Percentiles rank a stretch among this genome's conserved stretches.
These are phyloP conservation scores for Matsumurasca onukii DNA, from an alignment of 1,140 invertebrate species.

Conservation along the genomic window DNA sequence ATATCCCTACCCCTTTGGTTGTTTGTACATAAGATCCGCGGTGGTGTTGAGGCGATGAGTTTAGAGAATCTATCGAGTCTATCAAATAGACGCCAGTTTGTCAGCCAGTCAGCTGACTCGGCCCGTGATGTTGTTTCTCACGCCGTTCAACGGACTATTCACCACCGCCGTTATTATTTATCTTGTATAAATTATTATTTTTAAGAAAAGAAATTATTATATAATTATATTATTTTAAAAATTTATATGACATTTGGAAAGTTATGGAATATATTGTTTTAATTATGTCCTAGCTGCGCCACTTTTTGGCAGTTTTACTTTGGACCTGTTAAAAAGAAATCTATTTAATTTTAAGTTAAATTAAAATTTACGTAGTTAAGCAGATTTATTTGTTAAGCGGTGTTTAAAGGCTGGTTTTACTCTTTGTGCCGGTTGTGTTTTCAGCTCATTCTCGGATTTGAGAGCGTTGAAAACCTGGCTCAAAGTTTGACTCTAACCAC, in stretches of 20 bases:
- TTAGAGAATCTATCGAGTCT: conserved; percentile 32
- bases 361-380: conserved; percentile 37
- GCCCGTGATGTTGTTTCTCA: conserved; percentile 1
- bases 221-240: conserved; percentile 34
- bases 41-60: not conserved
- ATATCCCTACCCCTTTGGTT: conserved; percentile 37
- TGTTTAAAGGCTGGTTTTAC: not conserved
- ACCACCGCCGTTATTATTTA: conserved; percentile 24
- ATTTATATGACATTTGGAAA: conserved; percentile 33
- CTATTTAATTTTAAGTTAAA: conserved; percentile 41
- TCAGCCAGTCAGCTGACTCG: not conserved
- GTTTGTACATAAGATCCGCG: conserved; percentile 34
- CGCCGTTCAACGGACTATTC: not conserved
- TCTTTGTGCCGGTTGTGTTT: conserved; percentile 23
- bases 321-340: conserved; percentile 30
- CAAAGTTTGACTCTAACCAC: conserved; percentile 36
- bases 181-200: conserved; percentile 30
- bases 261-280: conserved; percentile 35
- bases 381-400: conserved; percentile 20
- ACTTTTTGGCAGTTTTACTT: conserved; percentile 38
- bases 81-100: conserved; percentile 37
- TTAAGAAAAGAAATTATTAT: conserved; percentile 33
- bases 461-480: conserved; percentile 20
- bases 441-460: conserved; percentile 7
- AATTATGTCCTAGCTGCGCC: conserved; percentile 32